Evolutionary conservation across 2,888 invertebrate genomes (phyloP).

Genomic region (Melinopterus prodromus): DNA sequence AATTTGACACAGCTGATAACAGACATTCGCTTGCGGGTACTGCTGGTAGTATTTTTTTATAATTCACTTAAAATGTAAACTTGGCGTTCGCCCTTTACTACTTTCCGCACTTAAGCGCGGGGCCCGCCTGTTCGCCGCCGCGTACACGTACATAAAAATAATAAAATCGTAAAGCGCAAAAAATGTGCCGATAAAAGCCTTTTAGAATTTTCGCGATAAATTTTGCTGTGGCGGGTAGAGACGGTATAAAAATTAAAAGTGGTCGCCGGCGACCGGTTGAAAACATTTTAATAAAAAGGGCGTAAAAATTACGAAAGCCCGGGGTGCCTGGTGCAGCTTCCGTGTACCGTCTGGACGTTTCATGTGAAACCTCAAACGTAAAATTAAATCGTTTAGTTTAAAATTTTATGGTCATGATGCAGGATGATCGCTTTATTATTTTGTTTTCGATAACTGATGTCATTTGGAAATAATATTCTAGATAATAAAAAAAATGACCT

Average conservation of each 20-base stretch:
- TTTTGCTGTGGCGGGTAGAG: background rate
- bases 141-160: background rate
- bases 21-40: background rate
- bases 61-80: slow-evolving; percentile 4
- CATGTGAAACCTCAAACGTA: background rate
- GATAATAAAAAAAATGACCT: too few relatives aligned
- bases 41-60: background rate
- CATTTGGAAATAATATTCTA: too few relatives aligned
- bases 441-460: too few relatives aligned
- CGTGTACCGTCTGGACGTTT: background rate
- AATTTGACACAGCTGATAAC: slow-evolving; percentile 4
- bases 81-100: background rate
- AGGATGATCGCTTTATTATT: too few relatives aligned
- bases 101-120: background rate
- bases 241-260: background rate
- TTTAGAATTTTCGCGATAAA: slow-evolving; percentile 4
- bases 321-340: background rate
- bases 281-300: background rate
- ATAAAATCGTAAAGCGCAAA: slow-evolving; percentile 4
- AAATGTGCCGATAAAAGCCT: background rate
- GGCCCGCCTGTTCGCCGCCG: background rate
- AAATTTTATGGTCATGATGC: background rate
- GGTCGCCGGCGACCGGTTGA: background rate
- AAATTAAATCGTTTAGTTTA: background rate
- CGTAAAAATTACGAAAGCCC: background rate